Evolutionary conservation across 2,888 invertebrate species (phyloP).

Genomic region (Yponomeuta sedellus): DNA sequence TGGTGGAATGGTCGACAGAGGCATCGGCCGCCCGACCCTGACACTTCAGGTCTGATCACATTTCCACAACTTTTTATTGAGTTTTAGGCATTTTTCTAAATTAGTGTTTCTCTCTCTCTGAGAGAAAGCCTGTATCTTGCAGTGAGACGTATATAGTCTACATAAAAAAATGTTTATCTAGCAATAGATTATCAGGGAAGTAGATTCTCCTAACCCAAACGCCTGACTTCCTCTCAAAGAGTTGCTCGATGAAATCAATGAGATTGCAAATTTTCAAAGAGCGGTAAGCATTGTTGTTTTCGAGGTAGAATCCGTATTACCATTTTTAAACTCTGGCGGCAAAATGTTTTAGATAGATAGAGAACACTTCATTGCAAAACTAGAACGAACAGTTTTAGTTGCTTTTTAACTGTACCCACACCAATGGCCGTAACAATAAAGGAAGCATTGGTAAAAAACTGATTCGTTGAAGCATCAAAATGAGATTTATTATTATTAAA

Average conservation of each 20-base stretch:
- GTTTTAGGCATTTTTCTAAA: not conserved
- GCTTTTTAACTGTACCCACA: not conserved
- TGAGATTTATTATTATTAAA: not conserved
- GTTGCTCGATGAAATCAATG: not conserved
- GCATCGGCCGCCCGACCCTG: slow-evolving; percentile 62
- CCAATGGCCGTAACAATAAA: not conserved
- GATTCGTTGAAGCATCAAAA: not conserved
- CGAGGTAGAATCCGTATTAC: not conserved
- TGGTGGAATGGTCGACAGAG: slow-evolving; percentile 72
- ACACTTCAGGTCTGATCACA: slow-evolving; percentile 41
- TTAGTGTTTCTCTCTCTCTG: no score
- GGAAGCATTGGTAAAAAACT: not conserved
- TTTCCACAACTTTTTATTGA: not conserved
- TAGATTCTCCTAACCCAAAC: not conserved
- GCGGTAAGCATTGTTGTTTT: not conserved
- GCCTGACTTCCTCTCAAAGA: not conserved
- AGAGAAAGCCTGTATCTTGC: no score
- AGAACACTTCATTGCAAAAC: no score
- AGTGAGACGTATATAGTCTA: no score
- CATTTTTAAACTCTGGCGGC: not conserved
- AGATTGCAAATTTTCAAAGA: not conserved
- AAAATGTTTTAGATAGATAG: no score
- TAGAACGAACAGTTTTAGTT: no score
- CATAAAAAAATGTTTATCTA: no score
- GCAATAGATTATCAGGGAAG: not conserved